Evolutionary conservation across 2,797 vertebrate genomes (phyloP), one percentile per base, ranked within the genome.

Genomic region (Sebastes trivittatus): DNA sequence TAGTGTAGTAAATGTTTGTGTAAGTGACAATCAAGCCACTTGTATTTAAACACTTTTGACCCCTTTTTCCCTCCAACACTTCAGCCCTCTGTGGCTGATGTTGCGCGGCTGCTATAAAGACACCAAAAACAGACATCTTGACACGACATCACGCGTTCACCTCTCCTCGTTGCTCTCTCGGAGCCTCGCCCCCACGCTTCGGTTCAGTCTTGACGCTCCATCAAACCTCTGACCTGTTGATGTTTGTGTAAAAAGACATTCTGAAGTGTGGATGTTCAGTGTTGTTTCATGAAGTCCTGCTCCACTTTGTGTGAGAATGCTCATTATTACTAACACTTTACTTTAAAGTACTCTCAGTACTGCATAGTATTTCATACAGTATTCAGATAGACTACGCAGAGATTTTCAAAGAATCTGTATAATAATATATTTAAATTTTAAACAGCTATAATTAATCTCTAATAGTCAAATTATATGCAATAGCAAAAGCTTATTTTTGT

Each of bases 101-200:
- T 88, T 87, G 62, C 74, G 84, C 66, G 66, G 90, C 90, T 93
- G 91, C 92, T 90, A 86, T 81, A 73, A 87, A 87, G 74, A 94
- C 89, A 93, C 91, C 92, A 93, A 94, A 94, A 90, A 90, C 29
- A 78, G 14, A 73, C 85, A 83, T 77, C 36, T 4, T 18, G 71
- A 75, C 72, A 77, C 13, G 10, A n/a, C 49, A 77, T 84, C 59
- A 75, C 75, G 65, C 29, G 0, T 46, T 81, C 75, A 34, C 54
- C 11, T 79, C 70, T 71, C 64, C 54, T 59, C 58, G 20, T 66
- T n/a, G 5, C 77, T 34, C 65, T 30, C 61, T 66, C 64, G 34
- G 73, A 76, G 63, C 38, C 69, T 69, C 52, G 9, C 55, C 22
- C 22, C 46, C 80, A 72, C n/a, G 6, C 54, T 74, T 66, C 36